These are phyloP conservation scores for Cephus pulcher DNA, from an alignment of 2,888 invertebrate species.

Conservation along the genomic window DNA sequence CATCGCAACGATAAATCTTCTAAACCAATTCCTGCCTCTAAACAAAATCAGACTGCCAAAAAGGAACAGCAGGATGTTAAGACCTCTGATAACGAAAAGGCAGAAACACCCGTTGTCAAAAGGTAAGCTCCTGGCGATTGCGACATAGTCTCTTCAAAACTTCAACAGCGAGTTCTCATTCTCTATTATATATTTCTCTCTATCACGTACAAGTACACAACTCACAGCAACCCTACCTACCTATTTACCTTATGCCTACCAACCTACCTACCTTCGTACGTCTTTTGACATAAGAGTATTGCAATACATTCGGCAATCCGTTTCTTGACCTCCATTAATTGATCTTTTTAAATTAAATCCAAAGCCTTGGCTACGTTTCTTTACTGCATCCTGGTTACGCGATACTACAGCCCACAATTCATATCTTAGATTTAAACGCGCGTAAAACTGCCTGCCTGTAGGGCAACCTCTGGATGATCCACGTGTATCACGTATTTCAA, in stretches of 20 bases:
- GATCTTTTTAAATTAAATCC: background rate
- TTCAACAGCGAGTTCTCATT: slow-evolving; percentile 22
- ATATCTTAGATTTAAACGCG: background rate
- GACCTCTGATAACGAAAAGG: slow-evolving; percentile 65
- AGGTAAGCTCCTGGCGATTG: slow-evolving; percentile 62
- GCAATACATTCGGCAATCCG: slow-evolving; percentile 6
- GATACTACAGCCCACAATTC: background rate
- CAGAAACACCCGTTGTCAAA: slow-evolving; percentile 63
- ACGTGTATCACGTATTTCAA: background rate
- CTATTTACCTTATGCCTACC: slow-evolving; percentile 1
- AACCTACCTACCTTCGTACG: slow-evolving; percentile 16
- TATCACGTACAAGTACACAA: background rate
- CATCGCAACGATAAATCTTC: slow-evolving; percentile 67
- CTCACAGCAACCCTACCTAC: background rate
- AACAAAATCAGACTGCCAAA: slow-evolving; percentile 65
- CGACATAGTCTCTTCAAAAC: slow-evolving; percentile 56
- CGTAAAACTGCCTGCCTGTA: background rate
- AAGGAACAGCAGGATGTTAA: slow-evolving; percentile 65
- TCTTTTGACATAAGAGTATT: slow-evolving; percentile 16
- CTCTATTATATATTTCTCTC: background rate
- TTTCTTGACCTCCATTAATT: background rate
- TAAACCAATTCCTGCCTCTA: slow-evolving; percentile 65
- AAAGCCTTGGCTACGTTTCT: background rate
- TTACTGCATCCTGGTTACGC: background rate
- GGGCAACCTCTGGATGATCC: background rate